Percentiles rank a stretch among this genome's conserved stretches.
Evolutionary conservation across 1,140 invertebrate genomes (phyloP).

Genomic region (Drosophila insularis): DNA sequence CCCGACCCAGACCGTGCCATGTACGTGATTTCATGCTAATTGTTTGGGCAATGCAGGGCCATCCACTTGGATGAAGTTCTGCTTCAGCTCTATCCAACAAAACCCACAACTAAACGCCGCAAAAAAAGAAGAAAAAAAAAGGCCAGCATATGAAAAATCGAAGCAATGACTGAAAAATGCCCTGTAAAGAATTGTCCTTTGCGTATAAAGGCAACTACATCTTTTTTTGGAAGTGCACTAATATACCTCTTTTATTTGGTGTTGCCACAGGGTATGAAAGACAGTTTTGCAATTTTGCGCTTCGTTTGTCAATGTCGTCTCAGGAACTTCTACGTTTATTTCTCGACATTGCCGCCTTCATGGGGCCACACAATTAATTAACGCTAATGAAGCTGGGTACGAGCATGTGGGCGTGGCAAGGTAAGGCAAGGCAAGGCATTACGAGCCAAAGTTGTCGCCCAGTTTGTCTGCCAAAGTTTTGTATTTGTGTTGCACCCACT

Average conservation of each 20-base stretch:
- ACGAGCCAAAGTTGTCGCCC: constrained; percentile 7
- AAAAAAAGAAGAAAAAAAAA: neutral
- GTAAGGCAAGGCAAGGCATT: neutral
- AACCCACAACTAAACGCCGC: neutral
- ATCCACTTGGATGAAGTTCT: constrained; percentile 41
- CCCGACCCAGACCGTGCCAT: constrained; percentile 43
- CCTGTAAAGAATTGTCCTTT: neutral
- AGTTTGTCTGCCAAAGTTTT: constrained; percentile 51
- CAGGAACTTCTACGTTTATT: constrained; percentile 38
- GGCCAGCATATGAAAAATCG: neutral
- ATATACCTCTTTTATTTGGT: neutral
- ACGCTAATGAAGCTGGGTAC: constrained; percentile 67
- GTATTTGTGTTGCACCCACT: constrained; percentile 42
- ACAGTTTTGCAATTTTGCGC: constrained; percentile 64
- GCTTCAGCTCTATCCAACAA: neutral
- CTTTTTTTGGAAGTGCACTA: neutral
- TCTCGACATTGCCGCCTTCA: constrained; percentile 46
- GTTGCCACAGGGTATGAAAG: neutral
- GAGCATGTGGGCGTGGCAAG: neutral
- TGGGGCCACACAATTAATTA: constrained; percentile 74
- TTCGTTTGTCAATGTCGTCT: constrained; percentile 73
- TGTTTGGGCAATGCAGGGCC: constrained; percentile 38
- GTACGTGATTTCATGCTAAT: constrained; percentile 76
- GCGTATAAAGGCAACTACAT: too few relatives aligned
- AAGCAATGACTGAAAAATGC: neutral